Evolutionary conservation across 2,113 vertebrate genomes (phyloP).

Genomic region (Seriola aureovittata): DNA sequence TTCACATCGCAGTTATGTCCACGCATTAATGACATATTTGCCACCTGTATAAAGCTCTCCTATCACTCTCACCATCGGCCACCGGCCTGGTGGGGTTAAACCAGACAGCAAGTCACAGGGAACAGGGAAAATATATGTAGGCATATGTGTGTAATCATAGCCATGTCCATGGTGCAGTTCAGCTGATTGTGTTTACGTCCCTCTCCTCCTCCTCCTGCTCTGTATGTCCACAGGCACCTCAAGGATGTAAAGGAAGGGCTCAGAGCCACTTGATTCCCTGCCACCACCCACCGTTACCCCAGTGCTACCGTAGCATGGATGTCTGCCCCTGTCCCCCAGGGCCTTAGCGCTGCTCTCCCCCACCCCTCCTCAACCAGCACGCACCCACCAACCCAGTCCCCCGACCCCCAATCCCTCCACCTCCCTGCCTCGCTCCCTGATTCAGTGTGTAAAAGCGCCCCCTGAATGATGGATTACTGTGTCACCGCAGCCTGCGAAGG

Average conservation of each 20-base stretch:
- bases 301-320: constrained; percentile 90
- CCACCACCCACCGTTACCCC: constrained; percentile 86
- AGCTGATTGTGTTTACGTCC: constrained; percentile 62
- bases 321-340: constrained; percentile 90
- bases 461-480: constrained; percentile 99
- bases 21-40: constrained; percentile 35
- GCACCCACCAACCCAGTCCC: constrained; percentile 83
- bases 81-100: constrained; percentile 43
- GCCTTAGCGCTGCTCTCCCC: constrained; percentile 80
- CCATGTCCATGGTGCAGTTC: constrained; percentile 59
- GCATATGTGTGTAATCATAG: constrained; percentile 61
- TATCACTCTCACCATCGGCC: constrained; percentile 35
- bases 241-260: constrained; percentile 69
- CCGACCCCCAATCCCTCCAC: constrained; percentile 85
- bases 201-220: constrained; percentile 53
- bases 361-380: constrained; percentile 78
- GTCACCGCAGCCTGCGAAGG: constrained; percentile 98
- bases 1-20: constrained; percentile 20
- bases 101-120: constrained; percentile 42
- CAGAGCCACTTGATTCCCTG: constrained; percentile 70
- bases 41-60: constrained; percentile 41
- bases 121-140: constrained; percentile 43
- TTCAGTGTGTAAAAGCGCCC: constrained; percentile 98
- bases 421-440: constrained; percentile 91
- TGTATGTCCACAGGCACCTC: constrained; percentile 70